phyloP scores from a whole-genome alignment of 2,888 invertebrate species.

The Cetonia aurata region DNA sequence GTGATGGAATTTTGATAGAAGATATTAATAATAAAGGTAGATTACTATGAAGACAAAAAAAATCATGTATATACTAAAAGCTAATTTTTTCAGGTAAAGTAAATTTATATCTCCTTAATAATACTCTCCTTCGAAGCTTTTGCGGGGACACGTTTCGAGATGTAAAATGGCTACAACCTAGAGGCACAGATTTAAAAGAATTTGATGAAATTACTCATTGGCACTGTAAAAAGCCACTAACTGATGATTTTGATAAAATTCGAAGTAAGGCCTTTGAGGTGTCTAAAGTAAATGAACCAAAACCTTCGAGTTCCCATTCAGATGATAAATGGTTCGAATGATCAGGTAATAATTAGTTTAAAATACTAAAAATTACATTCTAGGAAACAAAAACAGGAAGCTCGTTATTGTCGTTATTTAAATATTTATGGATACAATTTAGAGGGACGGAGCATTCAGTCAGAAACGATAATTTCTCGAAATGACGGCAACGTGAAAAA shows the following conservation, averaged over 20 bases:
- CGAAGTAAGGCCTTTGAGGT: background rate
- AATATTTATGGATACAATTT: slow-evolving; percentile 41
- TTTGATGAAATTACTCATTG: slow-evolving; percentile 42
- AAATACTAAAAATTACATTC: slow-evolving; percentile 6
- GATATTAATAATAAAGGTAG: slow-evolving; percentile 4
- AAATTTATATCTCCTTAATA: slow-evolving; percentile 28
- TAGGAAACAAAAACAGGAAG: slow-evolving; percentile 15
- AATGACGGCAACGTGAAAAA: background rate
- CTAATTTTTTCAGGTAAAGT: slow-evolving; percentile 33
- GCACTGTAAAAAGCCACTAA: slow-evolving; percentile 41
- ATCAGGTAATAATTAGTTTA: background rate
- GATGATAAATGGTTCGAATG: background rate
- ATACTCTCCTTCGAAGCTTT: slow-evolving; percentile 36
- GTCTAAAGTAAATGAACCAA: background rate
- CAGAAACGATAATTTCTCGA: slow-evolving; percentile 36
- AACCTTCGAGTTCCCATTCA: background rate
- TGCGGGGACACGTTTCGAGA: slow-evolving; percentile 37
- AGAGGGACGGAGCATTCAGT: slow-evolving; percentile 31
- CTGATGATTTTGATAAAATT: slow-evolving; percentile 41
- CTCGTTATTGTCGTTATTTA: slow-evolving; percentile 10
- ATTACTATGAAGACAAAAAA: background rate
- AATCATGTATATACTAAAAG: background rate
- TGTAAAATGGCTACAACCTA: slow-evolving; percentile 35
- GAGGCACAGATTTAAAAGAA: background rate
- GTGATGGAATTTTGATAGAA: background rate